Conservation (phyloP, 2,113 vertebrate species). For the Romanogobio albipinnatus region DNA sequence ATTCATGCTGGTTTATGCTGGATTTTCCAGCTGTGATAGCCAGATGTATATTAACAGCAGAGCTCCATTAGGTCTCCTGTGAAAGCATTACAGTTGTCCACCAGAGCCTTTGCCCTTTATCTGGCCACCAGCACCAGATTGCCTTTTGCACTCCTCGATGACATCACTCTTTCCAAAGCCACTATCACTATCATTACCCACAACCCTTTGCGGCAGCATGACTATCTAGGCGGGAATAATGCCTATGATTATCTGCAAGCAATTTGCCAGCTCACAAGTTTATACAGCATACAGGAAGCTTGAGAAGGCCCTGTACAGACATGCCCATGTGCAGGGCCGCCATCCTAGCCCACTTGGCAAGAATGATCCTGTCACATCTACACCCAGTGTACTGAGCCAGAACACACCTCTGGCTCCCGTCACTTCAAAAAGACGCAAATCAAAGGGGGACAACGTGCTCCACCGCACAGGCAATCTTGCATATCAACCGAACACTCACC, state of each 20-base stretch:
- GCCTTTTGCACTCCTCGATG: constrained; percentile 49
- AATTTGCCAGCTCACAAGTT: constrained; percentile 43
- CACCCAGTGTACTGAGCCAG: not conserved
- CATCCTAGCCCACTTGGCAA: constrained; percentile 40
- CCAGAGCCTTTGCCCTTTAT: not conserved
- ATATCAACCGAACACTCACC: not conserved
- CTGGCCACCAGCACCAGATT: constrained; percentile 43
- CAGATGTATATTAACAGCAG: not conserved
- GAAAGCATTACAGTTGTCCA: too few species aligned
- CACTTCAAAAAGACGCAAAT: constrained; percentile 2
- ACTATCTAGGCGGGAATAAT: constrained; percentile 71
- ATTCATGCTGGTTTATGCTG: too few species aligned
- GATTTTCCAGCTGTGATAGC: not conserved
- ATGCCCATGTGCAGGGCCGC: constrained; percentile 44
- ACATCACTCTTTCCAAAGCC: constrained; percentile 72
- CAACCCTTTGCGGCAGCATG: constrained; percentile 59
- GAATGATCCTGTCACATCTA: not conserved
- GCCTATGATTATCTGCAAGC: constrained; percentile 58
- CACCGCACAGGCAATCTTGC: not conserved
- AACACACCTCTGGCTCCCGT: constrained; percentile 11
- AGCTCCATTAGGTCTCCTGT: not conserved
- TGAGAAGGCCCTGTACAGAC: constrained; percentile 50
- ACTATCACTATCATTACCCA: constrained; percentile 67
- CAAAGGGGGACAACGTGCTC: not conserved
- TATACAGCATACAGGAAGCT: constrained; percentile 44